Evolutionary conservation across 2,888 invertebrate genomes (phyloP), one percentile per base, ranked within the genome.

Genomic region (Acleris laterana): DNA sequence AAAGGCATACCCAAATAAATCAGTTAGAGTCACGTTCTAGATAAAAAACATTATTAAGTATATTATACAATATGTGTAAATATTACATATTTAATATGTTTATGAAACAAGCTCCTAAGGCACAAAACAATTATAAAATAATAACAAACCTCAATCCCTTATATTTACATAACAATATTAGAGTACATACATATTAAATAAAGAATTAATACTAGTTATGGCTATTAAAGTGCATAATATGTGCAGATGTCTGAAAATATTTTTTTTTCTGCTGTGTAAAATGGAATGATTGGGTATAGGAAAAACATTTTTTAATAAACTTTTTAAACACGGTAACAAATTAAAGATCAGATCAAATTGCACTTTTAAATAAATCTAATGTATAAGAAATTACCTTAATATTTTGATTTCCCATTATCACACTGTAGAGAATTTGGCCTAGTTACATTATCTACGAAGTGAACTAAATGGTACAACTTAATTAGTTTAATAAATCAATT

Each of bases 381-480:
- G 67, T 52, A 53, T 50, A 57, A 9, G 50, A 69, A 46, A 17
- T 17, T 72, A 70, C 69, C 59, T 74, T 72, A 70, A 72, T 71
- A 77, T 77, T 78, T 78, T 77, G 82, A 77, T 76, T 68, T 79
- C 78, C 71, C 70, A 77, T 85, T 25, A 89, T 89, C 89, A 90
- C 90, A 89, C 82, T 83, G 77, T 80, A 78, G 75, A 77, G 74
- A 88, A 86, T 91, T 90, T 91, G 90, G 90, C 89, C 87, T 86
- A 75, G 72, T 77, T 78, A 75, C 78, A 79, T 77, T 71, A 74
- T 69, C 70, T 75, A 72, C 62, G 68, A 78, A 81, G 74, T 78
- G 76, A 85, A 84, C 78, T 84, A 88, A 85, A 74, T 74, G 78
- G 89, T 87, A 89, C 85, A 81, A 81, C 77, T 77, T 79, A 80